Evolutionary conservation across 2,113 vertebrate genomes (phyloP).

Genomic region (Rousettus leschenaultii): DNA sequence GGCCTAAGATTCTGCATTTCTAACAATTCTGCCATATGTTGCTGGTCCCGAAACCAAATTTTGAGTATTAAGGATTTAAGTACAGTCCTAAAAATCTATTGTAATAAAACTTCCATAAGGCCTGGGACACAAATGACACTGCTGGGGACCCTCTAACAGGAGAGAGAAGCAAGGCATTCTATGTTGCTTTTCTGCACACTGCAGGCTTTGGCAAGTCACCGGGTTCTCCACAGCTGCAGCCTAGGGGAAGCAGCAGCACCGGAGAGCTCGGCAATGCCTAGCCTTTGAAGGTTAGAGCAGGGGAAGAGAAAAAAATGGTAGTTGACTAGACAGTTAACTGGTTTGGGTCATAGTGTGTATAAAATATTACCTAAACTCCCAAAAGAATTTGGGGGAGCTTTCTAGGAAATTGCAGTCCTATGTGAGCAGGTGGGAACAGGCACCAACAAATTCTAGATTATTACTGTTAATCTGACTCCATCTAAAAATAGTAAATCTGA

Average conservation of each 20-base stretch:
- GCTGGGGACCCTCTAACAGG: neutral
- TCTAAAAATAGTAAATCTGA: neutral
- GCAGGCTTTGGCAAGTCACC: neutral
- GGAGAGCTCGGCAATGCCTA: neutral
- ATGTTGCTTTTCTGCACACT: neutral
- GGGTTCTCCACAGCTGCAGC: neutral
- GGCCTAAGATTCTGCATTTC: neutral
- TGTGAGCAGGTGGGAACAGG: neutral
- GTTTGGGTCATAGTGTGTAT: neutral
- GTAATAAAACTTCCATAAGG: neutral
- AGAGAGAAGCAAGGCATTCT: neutral
- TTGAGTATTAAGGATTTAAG: neutral
- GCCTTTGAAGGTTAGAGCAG: neutral
- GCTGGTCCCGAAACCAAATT: neutral
- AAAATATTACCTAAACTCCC: neutral
- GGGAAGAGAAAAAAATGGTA: neutral
- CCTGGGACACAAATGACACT: neutral
- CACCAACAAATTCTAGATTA: neutral
- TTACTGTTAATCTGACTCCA: neutral
- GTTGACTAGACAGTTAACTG: neutral
- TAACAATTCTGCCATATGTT: neutral
- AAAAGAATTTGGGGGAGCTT: neutral
- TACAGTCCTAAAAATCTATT: neutral
- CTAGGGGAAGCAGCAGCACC: neutral
- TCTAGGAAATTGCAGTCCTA: neutral